phyloP scores from a whole-genome alignment of 2,113 vertebrate species.

The Illadopsis cleaveri region DNA sequence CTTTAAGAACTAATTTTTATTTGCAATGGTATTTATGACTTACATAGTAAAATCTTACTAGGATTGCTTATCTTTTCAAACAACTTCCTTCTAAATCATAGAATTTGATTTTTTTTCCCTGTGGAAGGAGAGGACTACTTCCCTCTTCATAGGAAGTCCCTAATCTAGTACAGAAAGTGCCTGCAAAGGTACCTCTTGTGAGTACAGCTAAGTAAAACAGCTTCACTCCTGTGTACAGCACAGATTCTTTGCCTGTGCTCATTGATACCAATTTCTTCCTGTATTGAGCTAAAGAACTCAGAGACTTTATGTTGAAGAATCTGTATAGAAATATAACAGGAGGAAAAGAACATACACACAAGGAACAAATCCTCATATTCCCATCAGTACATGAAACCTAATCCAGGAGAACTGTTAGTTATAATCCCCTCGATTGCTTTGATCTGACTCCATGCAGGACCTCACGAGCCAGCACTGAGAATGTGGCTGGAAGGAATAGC shows the following conservation, averaged over 20 bases:
- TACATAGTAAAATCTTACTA: neutral
- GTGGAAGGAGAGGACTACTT: neutral
- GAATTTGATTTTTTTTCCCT: neutral
- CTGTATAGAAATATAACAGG: neutral
- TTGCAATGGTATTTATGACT: neutral
- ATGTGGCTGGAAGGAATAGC: neutral
- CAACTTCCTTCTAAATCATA: neutral
- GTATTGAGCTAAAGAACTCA: neutral
- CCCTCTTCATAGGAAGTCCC: neutral
- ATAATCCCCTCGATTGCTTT: neutral
- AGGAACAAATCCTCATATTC: neutral
- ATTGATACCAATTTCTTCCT: neutral
- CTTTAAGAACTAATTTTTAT: neutral
- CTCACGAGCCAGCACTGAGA: neutral
- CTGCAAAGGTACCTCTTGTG: neutral
- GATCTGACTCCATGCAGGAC: neutral
- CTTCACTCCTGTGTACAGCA: neutral
- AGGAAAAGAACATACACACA: neutral
- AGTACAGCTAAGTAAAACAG: neutral
- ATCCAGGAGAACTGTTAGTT: neutral
- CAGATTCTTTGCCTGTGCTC: neutral
- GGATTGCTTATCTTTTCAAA: neutral
- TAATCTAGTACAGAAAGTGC: neutral
- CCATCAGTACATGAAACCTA: neutral
- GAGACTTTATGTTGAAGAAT: neutral